Conservation (phyloP, 2,113 vertebrate species). For the Dendropsophus ebraccatus region DNA sequence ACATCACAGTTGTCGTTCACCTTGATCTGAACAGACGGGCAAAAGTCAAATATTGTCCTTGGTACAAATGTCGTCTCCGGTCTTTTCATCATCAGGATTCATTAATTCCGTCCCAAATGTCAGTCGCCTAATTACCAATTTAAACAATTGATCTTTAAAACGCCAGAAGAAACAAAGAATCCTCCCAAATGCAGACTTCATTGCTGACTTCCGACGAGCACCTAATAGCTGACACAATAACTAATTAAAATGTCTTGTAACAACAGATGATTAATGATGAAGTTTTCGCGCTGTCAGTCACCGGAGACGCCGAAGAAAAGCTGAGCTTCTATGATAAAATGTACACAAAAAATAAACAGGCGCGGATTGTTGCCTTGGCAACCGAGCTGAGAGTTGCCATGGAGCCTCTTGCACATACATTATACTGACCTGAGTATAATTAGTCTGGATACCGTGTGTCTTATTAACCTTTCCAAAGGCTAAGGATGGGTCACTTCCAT, state of each 20-base stretch:
- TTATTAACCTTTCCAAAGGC: constrained; percentile 24
- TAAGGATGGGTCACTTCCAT: neutral
- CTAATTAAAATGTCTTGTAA: constrained; percentile 43
- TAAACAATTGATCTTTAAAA: neutral
- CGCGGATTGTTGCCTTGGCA: constrained; percentile 12
- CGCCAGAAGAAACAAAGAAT: neutral
- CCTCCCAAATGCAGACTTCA: neutral
- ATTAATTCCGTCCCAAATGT: neutral
- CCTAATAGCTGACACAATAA: neutral
- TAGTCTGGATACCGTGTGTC: constrained; percentile 9
- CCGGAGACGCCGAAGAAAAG: neutral
- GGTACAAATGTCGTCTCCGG: neutral
- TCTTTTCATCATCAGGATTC: neutral
- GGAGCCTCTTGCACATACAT: constrained; percentile 16
- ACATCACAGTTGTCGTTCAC: neutral
- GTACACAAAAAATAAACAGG: constrained; percentile 34
- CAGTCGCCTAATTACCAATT: constrained; percentile 32
- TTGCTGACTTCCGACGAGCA: neutral
- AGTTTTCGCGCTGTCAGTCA: constrained; percentile 7
- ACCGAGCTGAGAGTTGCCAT: constrained; percentile 46
- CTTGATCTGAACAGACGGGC: neutral
- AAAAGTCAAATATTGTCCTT: neutral
- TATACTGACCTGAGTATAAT: constrained; percentile 50
- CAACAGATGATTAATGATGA: constrained; percentile 22
- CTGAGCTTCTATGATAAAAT: neutral